These are phyloP conservation scores for Zeus faber DNA, from an alignment of 2,113 vertebrate species.

Conservation along the genomic window DNA sequence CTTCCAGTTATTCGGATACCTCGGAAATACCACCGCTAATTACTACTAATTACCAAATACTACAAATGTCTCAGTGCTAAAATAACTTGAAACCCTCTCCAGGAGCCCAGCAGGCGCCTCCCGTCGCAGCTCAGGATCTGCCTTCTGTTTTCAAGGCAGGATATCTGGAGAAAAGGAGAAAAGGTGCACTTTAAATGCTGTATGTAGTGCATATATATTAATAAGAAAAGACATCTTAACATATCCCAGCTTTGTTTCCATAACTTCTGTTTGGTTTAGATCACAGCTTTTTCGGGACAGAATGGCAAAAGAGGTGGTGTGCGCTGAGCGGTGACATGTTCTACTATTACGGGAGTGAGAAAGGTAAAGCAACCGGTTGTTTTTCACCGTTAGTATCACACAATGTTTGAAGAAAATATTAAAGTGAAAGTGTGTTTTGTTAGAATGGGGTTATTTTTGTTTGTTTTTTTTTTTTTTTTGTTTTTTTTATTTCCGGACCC, in stretches of 20 bases:
- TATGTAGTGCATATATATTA: background rate
- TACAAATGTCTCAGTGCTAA: too few relatives aligned
- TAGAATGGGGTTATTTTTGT: too few relatives aligned
- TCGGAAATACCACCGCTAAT: too few relatives aligned
- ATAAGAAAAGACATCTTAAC: too few relatives aligned
- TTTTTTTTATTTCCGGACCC: too few relatives aligned
- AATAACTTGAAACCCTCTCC: conserved; percentile 26
- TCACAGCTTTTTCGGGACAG: conserved; percentile 94
- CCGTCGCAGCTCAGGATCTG: conserved; percentile 89
- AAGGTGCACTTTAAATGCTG: conserved; percentile 71
- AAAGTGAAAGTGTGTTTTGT: background rate
- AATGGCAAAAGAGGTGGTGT: conserved; percentile 98
- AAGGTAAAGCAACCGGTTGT: conserved; percentile 76
- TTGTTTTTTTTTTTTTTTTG: too few relatives aligned
- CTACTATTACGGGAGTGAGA: conserved; percentile 96
- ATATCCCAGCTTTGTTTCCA: background rate
- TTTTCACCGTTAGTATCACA: background rate
- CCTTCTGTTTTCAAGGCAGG: conserved; percentile 85
- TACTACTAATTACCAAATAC: too few relatives aligned
- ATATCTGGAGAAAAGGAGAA: conserved; percentile 94
- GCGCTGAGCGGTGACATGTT: conserved; percentile 85
- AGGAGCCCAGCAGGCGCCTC: conserved; percentile 84
- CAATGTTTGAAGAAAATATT: too few relatives aligned
- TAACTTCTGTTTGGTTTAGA: conserved; percentile 80
- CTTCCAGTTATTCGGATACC: too few relatives aligned